Evolutionary conservation across 2,888 invertebrate species (phyloP).

Genomic region (Pammene fasciana): DNA sequence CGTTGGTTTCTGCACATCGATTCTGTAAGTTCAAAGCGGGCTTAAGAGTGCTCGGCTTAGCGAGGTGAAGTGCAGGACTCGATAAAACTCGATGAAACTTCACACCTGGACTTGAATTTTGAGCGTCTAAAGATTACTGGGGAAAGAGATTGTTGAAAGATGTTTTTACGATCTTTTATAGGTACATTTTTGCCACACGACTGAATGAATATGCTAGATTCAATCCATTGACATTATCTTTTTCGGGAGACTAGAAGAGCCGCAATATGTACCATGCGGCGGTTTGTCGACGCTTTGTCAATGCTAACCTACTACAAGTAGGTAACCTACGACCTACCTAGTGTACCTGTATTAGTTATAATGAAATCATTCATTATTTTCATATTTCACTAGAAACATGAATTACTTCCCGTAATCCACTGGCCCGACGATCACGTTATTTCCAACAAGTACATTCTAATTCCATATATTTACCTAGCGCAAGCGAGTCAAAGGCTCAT

Average conservation of each 20-base stretch:
- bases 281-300: too few relatives aligned
- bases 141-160: not conserved
- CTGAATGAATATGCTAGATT: too few relatives aligned
- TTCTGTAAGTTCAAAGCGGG: conserved; percentile 12
- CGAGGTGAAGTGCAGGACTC: conserved; percentile 6
- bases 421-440: conserved; percentile 6
- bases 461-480: not conserved
- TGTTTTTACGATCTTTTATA: not conserved
- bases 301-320: too few relatives aligned
- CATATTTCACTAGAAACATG: conserved; percentile 28
- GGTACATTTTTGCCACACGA: not conserved
- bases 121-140: not conserved
- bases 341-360: too few relatives aligned
- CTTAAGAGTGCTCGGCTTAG: not conserved
- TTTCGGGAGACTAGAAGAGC: too few relatives aligned
- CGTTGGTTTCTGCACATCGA: conserved; percentile 24
- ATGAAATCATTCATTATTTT: conserved; percentile 27
- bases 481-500: not conserved
- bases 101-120: conserved; percentile 1
- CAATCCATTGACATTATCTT: too few relatives aligned
- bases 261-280: too few relatives aligned
- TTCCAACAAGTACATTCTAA: conserved; percentile 1
- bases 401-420: conserved; percentile 31
- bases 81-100: conserved; percentile 21
- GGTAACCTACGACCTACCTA: too few relatives aligned